A percentile compares a stretch with the other conserved stretches of the same genome.
Conservation (phyloP, 2,797 vertebrate species). For the Xyrichtys novacula region DNA sequence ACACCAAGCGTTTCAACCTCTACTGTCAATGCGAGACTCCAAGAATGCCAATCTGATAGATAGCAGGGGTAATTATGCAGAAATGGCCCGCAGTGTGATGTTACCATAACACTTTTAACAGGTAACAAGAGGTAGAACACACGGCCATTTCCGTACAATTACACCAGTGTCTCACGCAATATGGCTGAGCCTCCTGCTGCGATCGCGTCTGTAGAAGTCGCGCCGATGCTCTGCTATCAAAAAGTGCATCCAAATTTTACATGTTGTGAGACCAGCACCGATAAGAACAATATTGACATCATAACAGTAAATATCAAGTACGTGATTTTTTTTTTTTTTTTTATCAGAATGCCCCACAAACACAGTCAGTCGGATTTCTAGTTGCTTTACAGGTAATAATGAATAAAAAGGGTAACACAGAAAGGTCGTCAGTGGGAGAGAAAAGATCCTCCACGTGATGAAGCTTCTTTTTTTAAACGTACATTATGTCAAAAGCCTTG, state of each 20-base stretch:
- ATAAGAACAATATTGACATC: constrained; percentile 83
- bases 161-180: constrained; percentile 73
- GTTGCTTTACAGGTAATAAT: constrained; percentile 70
- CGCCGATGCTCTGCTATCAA: constrained; percentile 76
- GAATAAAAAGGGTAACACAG: constrained; percentile 44
- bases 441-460: constrained; percentile 44
- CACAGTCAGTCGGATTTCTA: constrained; percentile 84
- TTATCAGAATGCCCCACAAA: constrained; percentile 86
- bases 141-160: constrained; percentile 87
- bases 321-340: constrained; percentile 51
- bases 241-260: constrained; percentile 86
- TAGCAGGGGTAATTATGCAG: constrained; percentile 84
- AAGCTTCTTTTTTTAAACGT: constrained; percentile 50
- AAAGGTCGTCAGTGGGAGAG: constrained; percentile 52
- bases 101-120: constrained; percentile 88
- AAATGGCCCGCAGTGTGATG: constrained; percentile 88
- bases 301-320: constrained; percentile 87
- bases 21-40: constrained; percentile 62
- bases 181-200: constrained; percentile 61
- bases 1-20: constrained; percentile 60
- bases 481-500: constrained; percentile 57
- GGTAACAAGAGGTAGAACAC: constrained; percentile 91
- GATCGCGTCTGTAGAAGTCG: constrained; percentile 38
- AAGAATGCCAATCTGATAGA: constrained; percentile 68
- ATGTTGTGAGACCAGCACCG: constrained; percentile 85